Percentiles rank a stretch among this genome's conserved stretches.
Evolutionary conservation across 2,113 vertebrate genomes (phyloP).

Genomic region (Pseudopodoces humilis): DNA sequence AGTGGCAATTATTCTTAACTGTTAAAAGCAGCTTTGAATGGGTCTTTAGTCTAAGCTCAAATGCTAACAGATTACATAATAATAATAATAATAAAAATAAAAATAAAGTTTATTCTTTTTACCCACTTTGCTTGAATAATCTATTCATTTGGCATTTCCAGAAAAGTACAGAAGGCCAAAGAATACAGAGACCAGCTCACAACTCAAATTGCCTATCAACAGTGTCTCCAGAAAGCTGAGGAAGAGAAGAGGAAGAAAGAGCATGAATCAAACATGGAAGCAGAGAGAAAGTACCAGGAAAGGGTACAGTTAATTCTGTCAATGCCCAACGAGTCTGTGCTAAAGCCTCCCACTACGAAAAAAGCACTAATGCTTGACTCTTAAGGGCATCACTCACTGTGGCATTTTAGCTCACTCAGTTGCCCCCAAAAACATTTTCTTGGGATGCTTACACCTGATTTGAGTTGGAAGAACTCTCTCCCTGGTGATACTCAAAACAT

Average conservation of each 20-base stretch:
- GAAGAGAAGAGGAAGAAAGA: conserved; percentile 71
- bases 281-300: conserved; percentile 63
- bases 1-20: neutral
- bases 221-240: conserved; percentile 43
- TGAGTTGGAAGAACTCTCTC: neutral
- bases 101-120: neutral
- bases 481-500: neutral
- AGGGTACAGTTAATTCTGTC: conserved; percentile 74
- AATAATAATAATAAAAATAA: neutral
- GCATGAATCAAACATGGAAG: conserved; percentile 38
- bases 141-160: conserved; percentile 33
- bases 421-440: neutral
- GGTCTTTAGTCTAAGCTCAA: neutral
- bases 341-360: conserved; percentile 75
- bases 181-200: conserved; percentile 78
- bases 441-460: neutral
- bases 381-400: neutral
- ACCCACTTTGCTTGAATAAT: neutral
- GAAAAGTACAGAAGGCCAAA: conserved; percentile 56
- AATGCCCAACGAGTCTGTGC: neutral
- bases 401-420: neutral
- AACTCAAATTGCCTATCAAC: conserved; percentile 76
- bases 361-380: conserved; percentile 14
- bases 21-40: neutral
- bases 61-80: neutral